A percentile compares a stretch with the other conserved stretches of the same genome.
Conservation (phyloP, 1,140 invertebrate genomes). For the Bombyx mori region DNA sequence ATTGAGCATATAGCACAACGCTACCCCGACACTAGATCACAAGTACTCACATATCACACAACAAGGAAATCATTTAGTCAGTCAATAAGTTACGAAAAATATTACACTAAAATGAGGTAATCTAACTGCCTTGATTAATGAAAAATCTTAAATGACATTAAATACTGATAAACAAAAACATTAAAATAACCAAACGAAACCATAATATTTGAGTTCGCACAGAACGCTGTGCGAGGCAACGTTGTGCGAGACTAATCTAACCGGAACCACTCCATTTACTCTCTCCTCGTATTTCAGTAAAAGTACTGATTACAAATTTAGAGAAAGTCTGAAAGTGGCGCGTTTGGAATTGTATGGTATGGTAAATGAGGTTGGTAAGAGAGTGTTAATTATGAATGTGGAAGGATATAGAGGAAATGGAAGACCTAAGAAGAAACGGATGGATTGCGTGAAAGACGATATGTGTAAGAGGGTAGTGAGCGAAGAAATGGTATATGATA, state of each 20-base stretch:
- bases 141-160: conserved; percentile 56
- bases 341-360: too few relatives aligned
- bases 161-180: conserved; percentile 54
- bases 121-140: conserved; percentile 55
- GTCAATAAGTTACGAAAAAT: conserved; percentile 62
- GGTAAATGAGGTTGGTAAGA: too few relatives aligned
- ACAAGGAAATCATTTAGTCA: conserved; percentile 67
- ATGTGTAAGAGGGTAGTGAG: too few relatives aligned
- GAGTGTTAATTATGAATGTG: too few relatives aligned
- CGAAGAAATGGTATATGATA: too few relatives aligned
- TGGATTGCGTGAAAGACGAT: too few relatives aligned
- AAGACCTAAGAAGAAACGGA: too few relatives aligned
- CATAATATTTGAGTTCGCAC: conserved; percentile 20
- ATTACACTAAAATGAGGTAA: conserved; percentile 63
- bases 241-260: conserved; percentile 43
- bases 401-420: too few relatives aligned
- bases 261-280: conserved; percentile 21
- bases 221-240: conserved; percentile 58
- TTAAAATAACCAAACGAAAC: too few relatives aligned
- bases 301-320: too few relatives aligned
- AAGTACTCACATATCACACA: conserved; percentile 55
- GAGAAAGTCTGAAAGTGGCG: too few relatives aligned
- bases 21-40: conserved; percentile 54
- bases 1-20: conserved; percentile 70
- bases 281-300: not conserved